Evolutionary conservation across 1,140 invertebrate genomes (phyloP).

Genomic region (Calycopis cecrops): DNA sequence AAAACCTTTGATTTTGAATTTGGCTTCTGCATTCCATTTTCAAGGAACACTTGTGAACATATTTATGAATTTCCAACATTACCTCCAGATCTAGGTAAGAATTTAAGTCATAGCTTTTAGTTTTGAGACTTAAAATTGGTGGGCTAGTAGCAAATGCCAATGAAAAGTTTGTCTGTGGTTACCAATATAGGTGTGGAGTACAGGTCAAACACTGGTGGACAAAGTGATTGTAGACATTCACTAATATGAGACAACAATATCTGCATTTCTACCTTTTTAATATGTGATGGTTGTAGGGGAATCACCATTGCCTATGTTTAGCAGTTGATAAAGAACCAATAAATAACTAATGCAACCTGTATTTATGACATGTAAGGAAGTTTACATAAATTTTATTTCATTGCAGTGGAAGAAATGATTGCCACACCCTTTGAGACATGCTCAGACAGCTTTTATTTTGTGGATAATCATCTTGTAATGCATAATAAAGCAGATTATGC

Average conservation of each 20-base stretch:
- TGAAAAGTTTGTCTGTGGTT: no score
- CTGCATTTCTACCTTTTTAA: no score
- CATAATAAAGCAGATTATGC: conserved; percentile 99
- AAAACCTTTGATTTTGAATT: conserved; percentile 99
- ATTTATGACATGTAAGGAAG: not conserved
- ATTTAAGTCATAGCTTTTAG: conserved; percentile 14
- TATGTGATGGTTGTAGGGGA: no score
- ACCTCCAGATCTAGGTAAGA: conserved; percentile 89
- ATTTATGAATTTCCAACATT: conserved; percentile 98
- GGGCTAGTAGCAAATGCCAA: no score
- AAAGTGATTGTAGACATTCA: no score
- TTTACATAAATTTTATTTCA: conserved; percentile 17
- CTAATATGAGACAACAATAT: no score
- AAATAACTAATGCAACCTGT: no score
- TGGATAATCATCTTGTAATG: conserved; percentile 97
- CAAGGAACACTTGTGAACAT: conserved; percentile 98
- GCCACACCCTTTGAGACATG: conserved; percentile 96
- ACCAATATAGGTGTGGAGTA: no score
- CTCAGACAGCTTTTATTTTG: conserved; percentile 99
- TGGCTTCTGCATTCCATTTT: conserved; percentile 98
- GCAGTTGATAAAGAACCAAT: no score
- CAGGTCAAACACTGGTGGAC: no score
- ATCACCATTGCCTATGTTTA: no score
- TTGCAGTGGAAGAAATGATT: conserved; percentile 96
- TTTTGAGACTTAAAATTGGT: not conserved